Evolutionary conservation across 1,140 invertebrate genomes (phyloP).

Genomic region (Paraescarpia echinospica): DNA sequence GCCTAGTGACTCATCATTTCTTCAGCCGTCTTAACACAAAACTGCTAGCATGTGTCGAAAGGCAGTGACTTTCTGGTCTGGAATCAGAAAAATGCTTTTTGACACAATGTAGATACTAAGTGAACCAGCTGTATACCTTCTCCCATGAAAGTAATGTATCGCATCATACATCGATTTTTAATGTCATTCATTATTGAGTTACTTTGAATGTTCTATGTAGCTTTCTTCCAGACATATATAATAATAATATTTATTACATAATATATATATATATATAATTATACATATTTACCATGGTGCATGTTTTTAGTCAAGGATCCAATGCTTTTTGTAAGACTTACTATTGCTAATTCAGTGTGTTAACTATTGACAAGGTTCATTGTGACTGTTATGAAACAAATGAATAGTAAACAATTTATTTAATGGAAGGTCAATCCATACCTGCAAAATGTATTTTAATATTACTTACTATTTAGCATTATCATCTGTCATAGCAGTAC

Average conservation of each 20-base stretch:
- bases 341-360: background rate
- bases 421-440: background rate
- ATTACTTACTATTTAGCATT: too few species aligned
- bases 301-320: too few species aligned
- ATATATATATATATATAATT: too few species aligned
- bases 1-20: background rate
- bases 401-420: background rate
- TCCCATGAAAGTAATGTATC: background rate
- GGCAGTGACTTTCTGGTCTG: background rate
- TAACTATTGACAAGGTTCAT: background rate
- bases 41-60: background rate
- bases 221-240: background rate
- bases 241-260: too few species aligned
- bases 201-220: background rate
- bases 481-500: too few species aligned
- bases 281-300: background rate
- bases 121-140: background rate
- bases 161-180: background rate
- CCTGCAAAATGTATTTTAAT: too few species aligned
- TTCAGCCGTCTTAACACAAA: background rate
- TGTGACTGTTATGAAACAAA: background rate
- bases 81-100: background rate
- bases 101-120: background rate
- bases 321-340: too few species aligned
- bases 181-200: background rate